Evolutionary conservation across 2,888 invertebrate genomes (phyloP), one percentile per base, ranked within the genome.

Genomic region (Craniophora ligustri): DNA sequence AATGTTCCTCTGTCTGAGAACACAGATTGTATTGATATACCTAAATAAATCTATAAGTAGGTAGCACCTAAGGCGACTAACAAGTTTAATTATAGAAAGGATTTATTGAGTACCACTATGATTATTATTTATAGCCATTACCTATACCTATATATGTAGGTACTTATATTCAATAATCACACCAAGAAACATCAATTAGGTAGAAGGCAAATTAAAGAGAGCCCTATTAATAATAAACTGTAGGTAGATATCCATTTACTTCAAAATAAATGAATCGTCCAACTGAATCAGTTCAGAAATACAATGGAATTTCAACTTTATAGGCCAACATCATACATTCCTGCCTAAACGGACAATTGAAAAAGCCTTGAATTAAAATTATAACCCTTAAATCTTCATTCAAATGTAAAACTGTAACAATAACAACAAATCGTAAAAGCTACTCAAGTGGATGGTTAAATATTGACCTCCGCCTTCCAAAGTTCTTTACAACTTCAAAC

Each of bases 361-460:
- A 51, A 51, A 14, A 48, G 44, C 34, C 49, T 57, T 67, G 65
- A 72, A 70, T 68, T 53, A 53, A 67, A 65, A 70, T 66, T 68
- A 68, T 72, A 75, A 69, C 62, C 53, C 69, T 67, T 58, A 65
- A 60, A 78, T 76, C 69, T 66, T 66, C 57, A 69, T 78, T 76
- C 67, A 76, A 80, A 86, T 82, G 79, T 80, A 83, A 84, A 86
- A 79, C 76, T 81, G 82, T 78, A 79, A 84, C 81, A 87, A 89
- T 87, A 88, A 89, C 82, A 91, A 90, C 88, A 88, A 89, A 90
- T 86, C 89, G 85, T 91, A 90, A 91, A 91, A 75, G 67, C 70
- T 75, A 75, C 75, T 74, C 76, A 57, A 65, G 72, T 77, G 77
- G 72, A 72, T 72, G 78, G 77, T 86, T 86, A 82, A 86, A 88